A percentile compares a stretch with the other conserved stretches of the same genome.
These are phyloP conservation scores for Agriopis aurantiaria DNA, from an alignment of 2,888 invertebrate species.

Conservation along the genomic window DNA sequence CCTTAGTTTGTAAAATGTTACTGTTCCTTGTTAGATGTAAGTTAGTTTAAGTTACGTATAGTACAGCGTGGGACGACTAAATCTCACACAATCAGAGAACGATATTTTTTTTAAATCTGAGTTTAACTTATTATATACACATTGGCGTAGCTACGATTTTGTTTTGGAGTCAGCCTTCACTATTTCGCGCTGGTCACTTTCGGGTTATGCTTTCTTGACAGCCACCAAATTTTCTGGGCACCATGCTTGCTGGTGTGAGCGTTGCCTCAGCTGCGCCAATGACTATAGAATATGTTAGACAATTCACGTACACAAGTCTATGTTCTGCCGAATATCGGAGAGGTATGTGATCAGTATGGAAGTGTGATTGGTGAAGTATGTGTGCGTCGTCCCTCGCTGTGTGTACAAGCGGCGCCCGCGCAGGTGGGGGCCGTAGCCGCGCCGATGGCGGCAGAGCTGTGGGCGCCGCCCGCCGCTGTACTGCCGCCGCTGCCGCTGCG, in stretches of 20 bases:
- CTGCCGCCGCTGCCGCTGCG: conserved; percentile 73
- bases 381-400: conserved; percentile 3
- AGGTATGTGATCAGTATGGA: not conserved
- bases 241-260: too few relatives aligned
- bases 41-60: conserved; percentile 32
- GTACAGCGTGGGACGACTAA: conserved; percentile 36
- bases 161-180: too few relatives aligned
- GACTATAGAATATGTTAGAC: not conserved
- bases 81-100: not conserved
- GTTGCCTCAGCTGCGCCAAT: too few relatives aligned
- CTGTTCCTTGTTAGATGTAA: conserved; percentile 39
- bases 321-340: not conserved
- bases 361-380: not conserved
- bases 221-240: too few relatives aligned
- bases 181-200: too few relatives aligned
- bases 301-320: not conserved
- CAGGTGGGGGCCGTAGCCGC: conserved; percentile 48
- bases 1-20: conserved; percentile 15
- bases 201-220: too few relatives aligned
- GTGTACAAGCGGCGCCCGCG: conserved; percentile 12
- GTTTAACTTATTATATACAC: too few relatives aligned
- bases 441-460: conserved; percentile 65
- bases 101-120: too few relatives aligned
- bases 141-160: too few relatives aligned
- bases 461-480: conserved; percentile 64